phyloP scores from a whole-genome alignment of 2,113 vertebrate genomes.

The Entomyzon cyanotis region DNA sequence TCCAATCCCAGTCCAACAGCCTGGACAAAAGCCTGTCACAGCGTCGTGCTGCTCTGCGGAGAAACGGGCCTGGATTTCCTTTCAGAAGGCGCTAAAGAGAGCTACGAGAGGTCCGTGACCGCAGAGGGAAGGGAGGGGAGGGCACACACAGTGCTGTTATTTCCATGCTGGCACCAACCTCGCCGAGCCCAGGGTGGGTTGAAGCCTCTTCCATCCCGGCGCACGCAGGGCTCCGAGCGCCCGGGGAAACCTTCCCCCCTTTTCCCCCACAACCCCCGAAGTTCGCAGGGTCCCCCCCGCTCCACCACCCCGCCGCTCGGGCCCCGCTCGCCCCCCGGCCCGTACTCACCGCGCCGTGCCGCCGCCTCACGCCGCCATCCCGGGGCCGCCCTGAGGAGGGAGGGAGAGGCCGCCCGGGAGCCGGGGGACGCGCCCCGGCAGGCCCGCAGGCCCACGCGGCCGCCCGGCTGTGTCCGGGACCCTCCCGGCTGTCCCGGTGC shows the following conservation, averaged over 20 bases:
- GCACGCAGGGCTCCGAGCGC: background rate
- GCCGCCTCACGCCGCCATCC: no score
- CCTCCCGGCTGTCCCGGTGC: no score
- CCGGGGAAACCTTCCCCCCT: background rate
- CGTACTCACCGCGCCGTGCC: no score
- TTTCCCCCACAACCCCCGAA: rapidly evolving
- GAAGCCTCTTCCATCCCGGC: no score
- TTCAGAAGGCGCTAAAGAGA: background rate
- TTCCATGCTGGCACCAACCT: background rate
- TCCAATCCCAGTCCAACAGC: background rate
- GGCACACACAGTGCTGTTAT: background rate
- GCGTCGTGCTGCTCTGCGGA: background rate
- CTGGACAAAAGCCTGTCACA: background rate
- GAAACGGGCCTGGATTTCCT: background rate
- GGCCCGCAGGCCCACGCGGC: no score
- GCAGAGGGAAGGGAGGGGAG: background rate
- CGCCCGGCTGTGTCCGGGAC: no score
- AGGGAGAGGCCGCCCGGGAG: no score
- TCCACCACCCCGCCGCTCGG: background rate
- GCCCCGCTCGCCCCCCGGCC: no score
- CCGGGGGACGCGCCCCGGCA: no score
- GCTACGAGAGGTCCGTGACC: rapidly evolving
- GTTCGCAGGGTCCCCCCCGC: background rate
- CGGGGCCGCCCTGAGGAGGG: no score
- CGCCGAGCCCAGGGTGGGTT: rapidly evolving